Base-by-base conservation (phyloP, 2,797 vertebrate species). In the Arrhamphus sclerolepis region DNA sequence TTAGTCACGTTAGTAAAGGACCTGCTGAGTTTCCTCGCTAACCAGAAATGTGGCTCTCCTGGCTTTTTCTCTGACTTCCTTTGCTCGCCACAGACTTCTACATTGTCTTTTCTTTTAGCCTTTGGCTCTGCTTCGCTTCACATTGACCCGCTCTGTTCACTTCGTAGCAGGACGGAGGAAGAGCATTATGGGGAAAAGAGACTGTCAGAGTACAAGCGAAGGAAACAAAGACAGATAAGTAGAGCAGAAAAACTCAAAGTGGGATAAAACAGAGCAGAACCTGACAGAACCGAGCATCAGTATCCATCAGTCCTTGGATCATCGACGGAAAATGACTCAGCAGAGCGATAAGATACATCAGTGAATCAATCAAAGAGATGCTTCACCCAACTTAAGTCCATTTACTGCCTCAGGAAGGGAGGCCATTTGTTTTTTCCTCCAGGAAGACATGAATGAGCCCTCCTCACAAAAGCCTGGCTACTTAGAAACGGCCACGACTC, bases 181-280 rank as follows among this genome's bases (percentile, higher is more conserved):
- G 53, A 39, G 20, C 5, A 29, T 47, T 21, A 16, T 38, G 53
- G 56, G 49, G 64, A 40, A 29, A 11, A 20, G 38, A 29, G 63
- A 57, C 47, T 18, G 56, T 62, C 46, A 57, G 44, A 60, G 59
- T 10, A 22, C 34, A 46, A 51, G 41, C 59, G 44, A 42, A 31
- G 20, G n/a, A 51, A 64, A 66, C 53, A 66, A 64, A 58, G 38
- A 46, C 34, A 26, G 62, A 61, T 41, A 72, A 66, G 20, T 75
- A 22, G 67, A 72, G 65, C 62, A 64, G 62, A 70, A 75, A 20
- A 56, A n/a, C 38, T 28, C 28, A 34, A 34, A 38, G 19, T 0
- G 47, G n/a, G 19, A 52, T 52, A 31, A 56, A 71, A 39, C 6
- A 17, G 39, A 64, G 50, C 31, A 55, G 47, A 56, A 56, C 29